These are phyloP conservation scores for Pegea sp. DNA, from an alignment of 23 tunicate genomes.

Conservation along the genomic window DNA sequence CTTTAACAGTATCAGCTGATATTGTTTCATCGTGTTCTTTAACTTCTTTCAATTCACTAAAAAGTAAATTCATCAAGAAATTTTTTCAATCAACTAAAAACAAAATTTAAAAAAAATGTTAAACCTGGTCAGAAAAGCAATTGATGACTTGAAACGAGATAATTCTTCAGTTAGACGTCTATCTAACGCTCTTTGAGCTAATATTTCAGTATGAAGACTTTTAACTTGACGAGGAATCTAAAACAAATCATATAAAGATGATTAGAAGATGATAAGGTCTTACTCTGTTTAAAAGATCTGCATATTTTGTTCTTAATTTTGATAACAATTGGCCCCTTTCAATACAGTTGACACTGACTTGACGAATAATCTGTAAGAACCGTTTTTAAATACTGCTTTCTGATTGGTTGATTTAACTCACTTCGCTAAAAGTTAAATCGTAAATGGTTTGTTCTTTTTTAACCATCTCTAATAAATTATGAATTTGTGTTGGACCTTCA, in stretches of 20 bases:
- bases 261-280: neutral
- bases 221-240: slow-evolving; percentile 84
- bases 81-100: neutral
- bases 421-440: slow-evolving; percentile 72
- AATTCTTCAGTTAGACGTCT: slow-evolving; percentile 77
- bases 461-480: slow-evolving; percentile 66
- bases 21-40: slow-evolving; percentile 20
- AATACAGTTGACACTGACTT: slow-evolving; percentile 73
- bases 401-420: neutral
- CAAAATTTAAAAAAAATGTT: neutral
- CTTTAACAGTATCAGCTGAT: slow-evolving; percentile 15
- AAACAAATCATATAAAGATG: too few relatives aligned
- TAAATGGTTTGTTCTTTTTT: slow-evolving; percentile 93
- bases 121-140: slow-evolving; percentile 50
- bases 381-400: neutral
- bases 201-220: slow-evolving; percentile 79
- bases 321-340: slow-evolving; percentile 92
- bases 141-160: slow-evolving; percentile 62
- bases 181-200: slow-evolving; percentile 91
- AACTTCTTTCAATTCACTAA: slow-evolving; percentile 14
- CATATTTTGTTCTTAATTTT: slow-evolving; percentile 60
- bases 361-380: slow-evolving; percentile 57
- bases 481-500: slow-evolving; percentile 83
- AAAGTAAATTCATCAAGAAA: neutral
- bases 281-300: slow-evolving; percentile 66